Conservation (phyloP, 2,888 invertebrate species). For the Tineola bisselliella region DNA sequence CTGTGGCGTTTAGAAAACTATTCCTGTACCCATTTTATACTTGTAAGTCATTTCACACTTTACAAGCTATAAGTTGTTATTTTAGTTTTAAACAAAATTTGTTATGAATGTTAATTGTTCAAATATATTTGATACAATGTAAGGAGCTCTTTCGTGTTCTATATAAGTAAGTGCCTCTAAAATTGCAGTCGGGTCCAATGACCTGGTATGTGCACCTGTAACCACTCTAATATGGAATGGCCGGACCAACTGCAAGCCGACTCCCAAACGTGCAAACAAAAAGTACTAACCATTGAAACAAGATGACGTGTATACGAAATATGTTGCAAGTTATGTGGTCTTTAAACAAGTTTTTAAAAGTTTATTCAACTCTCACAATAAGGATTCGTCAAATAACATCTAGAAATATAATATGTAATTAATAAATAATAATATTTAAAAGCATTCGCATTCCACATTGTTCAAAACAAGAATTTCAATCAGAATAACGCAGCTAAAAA, state of each 20-base stretch:
- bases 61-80: too few relatives aligned
- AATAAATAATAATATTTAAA: too few relatives aligned
- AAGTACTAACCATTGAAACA: constrained; percentile 24
- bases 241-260: constrained; percentile 20
- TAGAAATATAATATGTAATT: too few relatives aligned
- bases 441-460: background rate
- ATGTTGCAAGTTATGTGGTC: background rate
- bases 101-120: too few relatives aligned
- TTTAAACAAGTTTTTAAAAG: background rate
- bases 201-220: constrained; percentile 40
- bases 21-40: too few relatives aligned
- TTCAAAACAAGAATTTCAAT: background rate
- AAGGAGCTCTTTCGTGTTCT: background rate
- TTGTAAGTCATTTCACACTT: too few relatives aligned
- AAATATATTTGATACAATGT: background rate
- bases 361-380: background rate
- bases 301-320: background rate
- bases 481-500: background rate
- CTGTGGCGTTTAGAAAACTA: too few relatives aligned
- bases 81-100: too few relatives aligned
- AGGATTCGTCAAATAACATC: background rate
- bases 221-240: background rate
- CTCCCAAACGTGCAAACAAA: constrained; percentile 49
- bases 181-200: background rate
- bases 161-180: background rate